Conservation (phyloP, 1,140 invertebrate genomes). For the Eurosta solidaginis region DNA sequence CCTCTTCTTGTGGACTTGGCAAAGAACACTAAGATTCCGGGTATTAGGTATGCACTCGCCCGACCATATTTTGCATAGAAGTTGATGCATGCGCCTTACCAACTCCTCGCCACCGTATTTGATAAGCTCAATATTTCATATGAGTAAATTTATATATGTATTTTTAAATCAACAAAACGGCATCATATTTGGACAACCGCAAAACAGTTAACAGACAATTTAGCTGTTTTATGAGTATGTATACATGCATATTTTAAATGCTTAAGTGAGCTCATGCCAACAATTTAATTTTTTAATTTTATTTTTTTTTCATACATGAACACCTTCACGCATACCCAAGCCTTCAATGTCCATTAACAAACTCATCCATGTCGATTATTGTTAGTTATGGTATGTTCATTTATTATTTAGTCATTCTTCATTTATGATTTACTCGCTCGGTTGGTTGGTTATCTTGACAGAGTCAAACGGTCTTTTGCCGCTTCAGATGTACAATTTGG, state of each 20-base stretch:
- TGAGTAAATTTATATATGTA: neutral
- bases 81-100: too few relatives aligned
- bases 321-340: neutral
- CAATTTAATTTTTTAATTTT: too few relatives aligned
- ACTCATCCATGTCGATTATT: neutral
- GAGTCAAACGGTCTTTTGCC: constrained; percentile 15
- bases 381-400: neutral
- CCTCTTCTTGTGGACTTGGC: too few relatives aligned
- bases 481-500: neutral
- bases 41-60: too few relatives aligned
- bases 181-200: neutral
- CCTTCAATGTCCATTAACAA: neutral
- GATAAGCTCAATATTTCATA: too few relatives aligned
- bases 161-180: neutral
- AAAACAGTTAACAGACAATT: neutral
- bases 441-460: neutral
- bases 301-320: neutral
- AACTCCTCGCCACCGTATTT: too few relatives aligned
- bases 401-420: neutral
- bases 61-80: too few relatives aligned
- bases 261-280: neutral
- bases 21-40: too few relatives aligned
- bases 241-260: neutral
- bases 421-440: neutral
- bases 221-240: neutral